phyloP scores from a whole-genome alignment of 2,797 vertebrate genomes.

The Myioborus miniatus region DNA sequence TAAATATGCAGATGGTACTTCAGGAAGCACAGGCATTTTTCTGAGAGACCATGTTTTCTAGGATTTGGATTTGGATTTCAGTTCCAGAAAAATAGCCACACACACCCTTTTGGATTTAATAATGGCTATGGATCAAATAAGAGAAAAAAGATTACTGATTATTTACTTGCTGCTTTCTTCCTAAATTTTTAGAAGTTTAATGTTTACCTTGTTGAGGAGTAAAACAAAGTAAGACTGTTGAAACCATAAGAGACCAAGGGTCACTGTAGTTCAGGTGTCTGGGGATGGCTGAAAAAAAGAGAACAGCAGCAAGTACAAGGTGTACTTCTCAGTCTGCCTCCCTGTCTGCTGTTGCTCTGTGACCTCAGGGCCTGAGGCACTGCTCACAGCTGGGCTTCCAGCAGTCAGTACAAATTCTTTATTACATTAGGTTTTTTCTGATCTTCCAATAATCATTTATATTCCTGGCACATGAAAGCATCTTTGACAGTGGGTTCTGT shows the following conservation, averaged over 20 bases:
- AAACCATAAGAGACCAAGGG: not conserved
- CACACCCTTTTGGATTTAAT: not conserved
- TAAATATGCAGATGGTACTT: not conserved
- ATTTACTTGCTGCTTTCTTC: not conserved
- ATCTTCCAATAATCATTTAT: not conserved
- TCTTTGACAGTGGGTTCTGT: fast-evolving
- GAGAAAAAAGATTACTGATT: not conserved
- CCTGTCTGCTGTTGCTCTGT: not conserved
- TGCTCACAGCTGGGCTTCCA: not conserved
- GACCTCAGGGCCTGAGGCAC: not conserved
- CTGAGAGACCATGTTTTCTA: not conserved
- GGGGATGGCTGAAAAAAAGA: not conserved
- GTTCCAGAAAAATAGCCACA: not conserved
- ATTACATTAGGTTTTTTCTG: not conserved
- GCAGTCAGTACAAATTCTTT: not conserved
- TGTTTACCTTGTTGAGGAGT: not conserved
- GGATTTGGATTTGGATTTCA: not conserved
- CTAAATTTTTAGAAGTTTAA: not conserved
- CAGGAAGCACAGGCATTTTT: not conserved
- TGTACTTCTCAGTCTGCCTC: not conserved
- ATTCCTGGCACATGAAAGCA: not conserved
- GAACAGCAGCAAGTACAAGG: not conserved
- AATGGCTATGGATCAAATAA: not conserved
- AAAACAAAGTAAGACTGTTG: not conserved
- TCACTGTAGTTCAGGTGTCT: not conserved